Evolutionary conservation across 2,797 vertebrate genomes (phyloP), one percentile per base, ranked within the genome.

Genomic region (Sciaenops ocellatus): DNA sequence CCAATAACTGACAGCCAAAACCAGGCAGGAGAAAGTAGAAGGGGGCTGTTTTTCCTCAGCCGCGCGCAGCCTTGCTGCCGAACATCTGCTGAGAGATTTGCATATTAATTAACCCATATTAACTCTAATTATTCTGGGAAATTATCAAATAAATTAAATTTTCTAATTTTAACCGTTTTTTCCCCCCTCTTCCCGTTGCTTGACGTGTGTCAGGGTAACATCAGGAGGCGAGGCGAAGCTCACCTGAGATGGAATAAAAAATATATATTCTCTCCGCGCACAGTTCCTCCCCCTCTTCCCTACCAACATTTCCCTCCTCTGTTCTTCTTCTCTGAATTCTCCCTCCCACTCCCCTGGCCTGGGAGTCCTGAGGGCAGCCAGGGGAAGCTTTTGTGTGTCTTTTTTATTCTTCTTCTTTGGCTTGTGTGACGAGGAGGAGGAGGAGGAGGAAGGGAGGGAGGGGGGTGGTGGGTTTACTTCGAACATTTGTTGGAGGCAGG

Each of bases 81-180:
- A 99, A 99, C 98, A 99, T 99, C 98, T 99, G 98, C 98, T 99
- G 97, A 97, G 98, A 99, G 98, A 99, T 99, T 99, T 99, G 98
- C 98, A 99, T 99, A 99, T 99, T 99, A 99, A 99, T 99, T 99
- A 99, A 99, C 98, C 98, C 98, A 99, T 99, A 99, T 99, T 99
- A 99, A 99, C 98, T 99, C 98, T 99, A 99, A 99, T 99, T 99
- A 99, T 99, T 99, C 98, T 97, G 98, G 98, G 98, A 99, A 99
- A 99, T 99, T 98, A 99, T 99, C 98, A 99, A 99, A 99, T 99
- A 99, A 99, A 99, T 99, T 99, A 98, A 98, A 99, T 99, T 99
- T 99, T 99, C 98, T 99, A 99, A 99, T 99, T 99, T 99, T 99
- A 99, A 99, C 98, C 97, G 96, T 97, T 98, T 97, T 96, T 64